Evolutionary conservation across 2,888 invertebrate species (phyloP).

Genomic region (Hirtodrosophila alboralis): DNA sequence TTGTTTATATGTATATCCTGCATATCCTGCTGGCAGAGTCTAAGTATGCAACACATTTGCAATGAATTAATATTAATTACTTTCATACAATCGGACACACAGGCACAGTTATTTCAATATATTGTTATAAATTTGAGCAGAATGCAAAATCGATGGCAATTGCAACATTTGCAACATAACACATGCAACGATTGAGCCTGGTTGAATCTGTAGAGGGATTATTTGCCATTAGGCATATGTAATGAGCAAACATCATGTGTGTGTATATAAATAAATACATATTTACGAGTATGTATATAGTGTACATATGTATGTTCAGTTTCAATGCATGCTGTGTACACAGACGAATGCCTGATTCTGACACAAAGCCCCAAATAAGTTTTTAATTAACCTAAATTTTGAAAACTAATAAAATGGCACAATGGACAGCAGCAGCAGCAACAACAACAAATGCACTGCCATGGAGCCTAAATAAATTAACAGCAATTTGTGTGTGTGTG

Average conservation of each 20-base stretch:
- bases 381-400: constrained; percentile 77
- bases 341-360: constrained; percentile 9
- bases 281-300: not conserved
- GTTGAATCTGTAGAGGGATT: not conserved
- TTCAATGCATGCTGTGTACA: constrained; percentile 1
- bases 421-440: constrained; percentile 33
- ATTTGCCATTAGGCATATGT: constrained; percentile 43
- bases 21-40: constrained; percentile 31
- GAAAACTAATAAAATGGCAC: constrained; percentile 71
- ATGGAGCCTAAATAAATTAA: constrained; percentile 59
- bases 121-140: constrained; percentile 55
- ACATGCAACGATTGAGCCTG: not conserved
- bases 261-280: not conserved
- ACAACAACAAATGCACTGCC: constrained; percentile 23
- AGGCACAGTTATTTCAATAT: constrained; percentile 55
- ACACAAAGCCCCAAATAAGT: constrained; percentile 61
- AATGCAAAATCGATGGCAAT: constrained; percentile 69
- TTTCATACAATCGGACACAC: constrained; percentile 9
- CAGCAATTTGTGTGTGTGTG: constrained; percentile 15
- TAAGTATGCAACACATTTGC: constrained; percentile 63
- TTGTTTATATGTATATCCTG: constrained; percentile 30
- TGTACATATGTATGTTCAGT: constrained; percentile 1
- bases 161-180: constrained; percentile 48
- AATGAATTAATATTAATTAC: constrained; percentile 73
- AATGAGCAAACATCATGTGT: constrained; percentile 20